Evolutionary conservation across 92 coral and sea anemone genomes (phyloP), one percentile per base, ranked within the genome.

Genomic region (Phenganax stokvisi): DNA sequence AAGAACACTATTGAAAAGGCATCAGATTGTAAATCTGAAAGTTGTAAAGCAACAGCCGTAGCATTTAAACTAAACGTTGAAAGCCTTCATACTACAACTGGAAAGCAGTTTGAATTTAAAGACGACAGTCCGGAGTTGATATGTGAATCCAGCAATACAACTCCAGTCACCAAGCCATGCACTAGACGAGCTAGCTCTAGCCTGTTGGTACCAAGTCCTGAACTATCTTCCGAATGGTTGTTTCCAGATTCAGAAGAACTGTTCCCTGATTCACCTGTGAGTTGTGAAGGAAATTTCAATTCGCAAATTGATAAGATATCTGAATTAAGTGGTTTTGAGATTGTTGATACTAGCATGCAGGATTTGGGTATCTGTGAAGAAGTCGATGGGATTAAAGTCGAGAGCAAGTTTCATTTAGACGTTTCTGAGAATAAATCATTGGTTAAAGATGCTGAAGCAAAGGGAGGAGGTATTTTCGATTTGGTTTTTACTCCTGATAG

Each of bases 111-210:
- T 30, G 73, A 68, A 6, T 6, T 51, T 10, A 59, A 30, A 56
- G 83, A 51, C 31, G 83, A 79, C 28, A 79, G 83, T 65, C 83
- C 83, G 1, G 83, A 79, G 62, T 54, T 79, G 74, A 79, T 79
- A 12, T 12, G 52, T 47, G 83, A 79, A 51, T 37, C 62, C 51
- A 7, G 52, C 53, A 5, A 64, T 1, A 54, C 57, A 30, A 47
- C 57, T 59, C 57, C 1, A 59, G 25, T 17, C 44, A 63, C 56
- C 15, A n/a, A 56, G 27, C 60, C 72, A 10, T 51, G 27, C 3
- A 54, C 60, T 52, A 73, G 47, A 62, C 16, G 53, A 0, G 17
- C 47, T 10, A 77, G 27, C 13, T 10, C 47, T 67, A 28, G 11
- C 1, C 15, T 52, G 47, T 12, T 37, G 2, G 51, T 68, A 3